Evolutionary conservation across 2,888 invertebrate genomes (phyloP), one percentile per base, ranked within the genome.

Genomic region (Herminia tarsipennalis): DNA sequence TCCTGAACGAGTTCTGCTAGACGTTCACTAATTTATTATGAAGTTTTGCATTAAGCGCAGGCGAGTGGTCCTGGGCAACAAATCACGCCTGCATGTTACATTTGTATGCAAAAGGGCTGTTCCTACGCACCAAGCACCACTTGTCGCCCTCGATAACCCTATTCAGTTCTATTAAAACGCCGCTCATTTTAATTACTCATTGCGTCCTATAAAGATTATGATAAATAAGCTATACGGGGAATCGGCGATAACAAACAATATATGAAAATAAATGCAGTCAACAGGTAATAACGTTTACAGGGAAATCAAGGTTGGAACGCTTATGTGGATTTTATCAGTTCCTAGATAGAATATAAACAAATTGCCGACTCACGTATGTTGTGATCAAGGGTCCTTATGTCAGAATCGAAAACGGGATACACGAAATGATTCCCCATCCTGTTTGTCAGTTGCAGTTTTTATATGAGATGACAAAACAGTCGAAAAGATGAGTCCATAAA

Each of bases 81-180:
- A 83, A 82, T 79, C 80, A 80, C 78, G 78, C 69, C 73, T 66
- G 69, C 75, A 59, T 66, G 63, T 63, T 60, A 63, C 63, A 70
- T 81, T 78, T 74, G 72, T 73, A 83, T 83, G 78, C 83, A 81
- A 77, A 78, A 63, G 56, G 69, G 57, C 36, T 62, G 70, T 70
- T 78, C 86, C 84, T 80, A 87, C 83, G 83, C 83, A 84, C 81
- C 85, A 81, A 84, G 82, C 81, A 80, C 78, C 78, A 79, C 75
- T 81, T 76, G 71, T 62, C 70, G 65, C 56, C 59, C 66, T 59
- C 62, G 59, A 68, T 73, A 67, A 60, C 53, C 51, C 54, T 30
- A 49, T 56, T 52, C 41, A 53, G 52, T 55, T 53, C 47, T 44
- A 61, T 59, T 56, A 37, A 30, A 52, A 36, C 40, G 48, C 57